Evolutionary conservation across 2,888 invertebrate species (phyloP).

Genomic region (Nymphalis c-album): DNA sequence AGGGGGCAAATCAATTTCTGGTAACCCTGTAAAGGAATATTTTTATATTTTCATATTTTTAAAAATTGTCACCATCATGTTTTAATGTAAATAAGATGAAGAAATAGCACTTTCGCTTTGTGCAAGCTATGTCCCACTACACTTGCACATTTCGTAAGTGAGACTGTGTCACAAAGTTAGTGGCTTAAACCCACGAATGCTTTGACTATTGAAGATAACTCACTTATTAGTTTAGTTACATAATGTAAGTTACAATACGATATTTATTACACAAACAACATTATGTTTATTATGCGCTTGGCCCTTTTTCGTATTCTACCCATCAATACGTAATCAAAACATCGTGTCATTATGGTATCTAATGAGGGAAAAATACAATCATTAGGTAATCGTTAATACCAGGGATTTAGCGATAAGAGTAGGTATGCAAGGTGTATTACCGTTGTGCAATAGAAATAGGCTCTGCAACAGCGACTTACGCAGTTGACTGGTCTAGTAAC

Average conservation of each 20-base stretch:
- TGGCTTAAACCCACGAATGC: conserved; percentile 57
- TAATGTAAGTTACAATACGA: not conserved
- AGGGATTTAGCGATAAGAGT: conserved; percentile 51
- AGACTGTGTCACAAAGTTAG: conserved; percentile 67
- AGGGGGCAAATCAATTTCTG: conserved; percentile 82
- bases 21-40: conserved; percentile 65
- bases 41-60: conserved; percentile 32
- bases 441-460: conserved; percentile 58
- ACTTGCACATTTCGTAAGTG: conserved; percentile 71
- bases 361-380: conserved; percentile 1
- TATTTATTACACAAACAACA: not conserved
- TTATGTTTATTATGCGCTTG: too few species aligned
- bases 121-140: conserved; percentile 68
- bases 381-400: conserved; percentile 19
- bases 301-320: too few species aligned
- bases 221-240: conserved; percentile 1
- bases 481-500: conserved; percentile 48
- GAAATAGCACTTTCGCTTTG: conserved; percentile 80
- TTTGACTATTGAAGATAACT: conserved; percentile 29
- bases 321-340: too few species aligned
- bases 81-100: conserved; percentile 67
- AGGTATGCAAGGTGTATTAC: conserved; percentile 38
- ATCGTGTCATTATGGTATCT: not conserved
- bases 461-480: conserved; percentile 53
- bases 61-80: conserved; percentile 47